These are phyloP conservation scores for Watsonalla binaria DNA, from an alignment of 2,888 invertebrate genomes.

Conservation along the genomic window DNA sequence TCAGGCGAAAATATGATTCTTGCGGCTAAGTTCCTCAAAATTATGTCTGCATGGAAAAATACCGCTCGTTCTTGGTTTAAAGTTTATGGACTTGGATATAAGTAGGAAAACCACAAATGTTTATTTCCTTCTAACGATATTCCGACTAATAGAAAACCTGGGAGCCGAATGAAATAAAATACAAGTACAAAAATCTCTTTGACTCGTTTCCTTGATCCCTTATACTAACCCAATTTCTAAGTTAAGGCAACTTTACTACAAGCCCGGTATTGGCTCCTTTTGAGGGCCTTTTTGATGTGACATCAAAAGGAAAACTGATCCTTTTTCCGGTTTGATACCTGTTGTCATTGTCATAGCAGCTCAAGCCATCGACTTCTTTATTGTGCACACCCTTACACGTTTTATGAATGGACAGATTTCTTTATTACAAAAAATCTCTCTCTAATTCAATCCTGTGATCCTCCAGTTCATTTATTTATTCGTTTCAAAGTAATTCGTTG, in stretches of 20 bases:
- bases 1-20: constrained; percentile 63
- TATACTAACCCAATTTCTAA: constrained; percentile 28
- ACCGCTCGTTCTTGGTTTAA: constrained; percentile 4
- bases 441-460: constrained; percentile 72
- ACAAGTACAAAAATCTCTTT: neutral
- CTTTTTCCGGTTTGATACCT: constrained; percentile 69
- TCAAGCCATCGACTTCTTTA: constrained; percentile 51
- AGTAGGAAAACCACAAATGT: neutral
- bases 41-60: constrained; percentile 30
- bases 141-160: neutral
- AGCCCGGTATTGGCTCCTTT: constrained; percentile 32
- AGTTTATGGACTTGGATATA: neutral
- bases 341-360: constrained; percentile 57
- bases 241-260: constrained; percentile 26
- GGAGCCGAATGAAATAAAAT: neutral
- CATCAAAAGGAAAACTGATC: constrained; percentile 72
- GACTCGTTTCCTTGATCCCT: constrained; percentile 2
- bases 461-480: constrained; percentile 68
- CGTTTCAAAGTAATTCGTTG: constrained; percentile 67
- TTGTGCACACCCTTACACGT: constrained; percentile 63
- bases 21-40: constrained; percentile 39
- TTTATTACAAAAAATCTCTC: constrained; percentile 69
- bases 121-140: neutral
- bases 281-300: constrained; percentile 54
- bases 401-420: constrained; percentile 67